Conservation (phyloP, 2,797 vertebrate genomes). For the Spea hammondii region DNA sequence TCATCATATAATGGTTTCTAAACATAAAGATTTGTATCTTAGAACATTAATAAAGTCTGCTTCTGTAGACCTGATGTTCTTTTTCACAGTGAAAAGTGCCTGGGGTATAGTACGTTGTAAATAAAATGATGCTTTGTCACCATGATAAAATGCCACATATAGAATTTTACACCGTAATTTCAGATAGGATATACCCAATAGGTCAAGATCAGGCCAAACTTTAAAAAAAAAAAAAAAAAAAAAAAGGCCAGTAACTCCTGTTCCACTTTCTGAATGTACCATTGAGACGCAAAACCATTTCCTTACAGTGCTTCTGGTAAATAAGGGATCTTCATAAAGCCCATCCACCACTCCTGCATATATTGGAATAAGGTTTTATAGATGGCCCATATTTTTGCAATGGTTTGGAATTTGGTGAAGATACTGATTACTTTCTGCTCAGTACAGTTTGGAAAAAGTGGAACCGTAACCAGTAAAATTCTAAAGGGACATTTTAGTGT, state of each 20-base stretch:
- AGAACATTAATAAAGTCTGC: slow-evolving; percentile 38
- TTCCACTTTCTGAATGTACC: not conserved
- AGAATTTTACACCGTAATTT: slow-evolving; percentile 21
- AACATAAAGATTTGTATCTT: slow-evolving; percentile 42
- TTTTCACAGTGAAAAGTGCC: slow-evolving; percentile 34
- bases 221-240: slow-evolving; percentile 25
- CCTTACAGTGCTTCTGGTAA: not conserved
- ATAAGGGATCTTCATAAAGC: not conserved
- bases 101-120: slow-evolving; percentile 27
- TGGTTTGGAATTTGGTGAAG: too few species aligned
- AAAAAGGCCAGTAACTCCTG: not conserved
- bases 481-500: too few species aligned
- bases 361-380: too few species aligned
- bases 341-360: too few species aligned
- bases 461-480: too few species aligned
- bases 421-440: too few species aligned
- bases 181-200: slow-evolving; percentile 11
- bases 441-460: too few species aligned
- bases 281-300: not conserved
- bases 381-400: too few species aligned
- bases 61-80: slow-evolving; percentile 9
- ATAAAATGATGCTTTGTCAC: slow-evolving; percentile 24
- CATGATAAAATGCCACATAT: slow-evolving; percentile 32
- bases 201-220: slow-evolving; percentile 14
- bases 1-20: slow-evolving; percentile 16